These are phyloP conservation scores for Cydia fagiglandana DNA, from an alignment of 1,140 invertebrate genomes.

Conservation along the genomic window DNA sequence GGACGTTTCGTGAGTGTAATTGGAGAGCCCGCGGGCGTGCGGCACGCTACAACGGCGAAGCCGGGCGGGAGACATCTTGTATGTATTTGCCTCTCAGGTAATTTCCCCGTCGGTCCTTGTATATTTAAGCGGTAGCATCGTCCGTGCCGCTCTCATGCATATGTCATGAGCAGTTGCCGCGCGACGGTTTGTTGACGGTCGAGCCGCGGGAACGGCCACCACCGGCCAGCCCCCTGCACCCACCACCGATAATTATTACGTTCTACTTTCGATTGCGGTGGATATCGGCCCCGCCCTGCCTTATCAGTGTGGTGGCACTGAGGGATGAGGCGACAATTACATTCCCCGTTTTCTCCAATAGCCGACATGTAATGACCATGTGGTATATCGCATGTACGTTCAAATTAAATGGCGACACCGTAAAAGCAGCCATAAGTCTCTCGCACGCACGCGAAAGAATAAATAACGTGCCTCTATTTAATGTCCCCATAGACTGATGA, in stretches of 20 bases:
- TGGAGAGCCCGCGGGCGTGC: constrained; percentile 64
- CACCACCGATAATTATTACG: constrained; percentile 74
- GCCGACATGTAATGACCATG: constrained; percentile 58
- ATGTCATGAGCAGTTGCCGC: constrained; percentile 76
- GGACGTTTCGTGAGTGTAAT: constrained; percentile 73
- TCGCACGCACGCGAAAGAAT: constrained; percentile 62
- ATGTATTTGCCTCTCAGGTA: constrained; percentile 73
- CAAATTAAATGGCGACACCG: constrained; percentile 69
- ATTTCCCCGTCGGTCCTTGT: constrained; percentile 73
- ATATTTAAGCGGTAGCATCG: constrained; percentile 70
- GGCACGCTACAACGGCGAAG: constrained; percentile 59
- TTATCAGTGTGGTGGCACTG: constrained; percentile 37
- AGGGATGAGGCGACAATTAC: constrained; percentile 75
- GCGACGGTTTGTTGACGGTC: constrained; percentile 77
- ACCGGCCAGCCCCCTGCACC: constrained; percentile 52
- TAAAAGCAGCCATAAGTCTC: constrained; percentile 64
- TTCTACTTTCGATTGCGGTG: constrained; percentile 69
- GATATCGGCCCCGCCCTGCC: constrained; percentile 60
- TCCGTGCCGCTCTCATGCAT: constrained; percentile 74
- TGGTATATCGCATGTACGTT: constrained; percentile 63
- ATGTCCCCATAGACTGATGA: constrained; percentile 50
- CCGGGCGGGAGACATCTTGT: constrained; percentile 66
- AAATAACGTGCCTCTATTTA: constrained; percentile 56
- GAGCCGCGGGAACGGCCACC: constrained; percentile 67
- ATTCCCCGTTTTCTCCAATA: constrained; percentile 62